Percentiles rank a stretch among this genome's conserved stretches.
phyloP scores from a whole-genome alignment of 2,888 invertebrate genomes.

The Theodoxus fluviatilis region DNA sequence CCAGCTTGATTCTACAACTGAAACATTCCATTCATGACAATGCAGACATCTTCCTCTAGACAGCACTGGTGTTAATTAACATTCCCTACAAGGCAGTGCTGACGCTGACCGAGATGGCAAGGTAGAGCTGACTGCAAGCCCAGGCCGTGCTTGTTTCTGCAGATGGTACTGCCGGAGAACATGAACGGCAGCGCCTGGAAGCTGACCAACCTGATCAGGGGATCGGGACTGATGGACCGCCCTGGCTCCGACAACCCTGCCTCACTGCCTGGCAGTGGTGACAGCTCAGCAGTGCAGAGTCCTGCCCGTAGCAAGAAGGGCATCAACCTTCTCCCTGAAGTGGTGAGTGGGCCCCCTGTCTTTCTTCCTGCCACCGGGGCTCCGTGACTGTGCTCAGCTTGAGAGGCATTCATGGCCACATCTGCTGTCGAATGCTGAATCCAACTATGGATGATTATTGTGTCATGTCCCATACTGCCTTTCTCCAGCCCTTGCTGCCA shows the following conservation, averaged over 20 bases:
- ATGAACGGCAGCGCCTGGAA: slow-evolving; percentile 45
- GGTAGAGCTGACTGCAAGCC: no score
- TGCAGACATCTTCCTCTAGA: no score
- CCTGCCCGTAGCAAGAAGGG: slow-evolving; percentile 67
- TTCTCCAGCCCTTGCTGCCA: no score
- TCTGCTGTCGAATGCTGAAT: no score
- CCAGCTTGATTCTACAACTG: no score
- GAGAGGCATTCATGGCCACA: no score
- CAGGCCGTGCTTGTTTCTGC: slow-evolving; percentile 21
- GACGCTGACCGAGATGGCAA: no score
- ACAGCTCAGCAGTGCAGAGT: slow-evolving; percentile 47
- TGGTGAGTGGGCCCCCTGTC: slow-evolving; percentile 69
- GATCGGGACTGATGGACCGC: slow-evolving; percentile 38
- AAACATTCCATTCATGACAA: no score
- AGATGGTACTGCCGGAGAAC: slow-evolving; percentile 20
- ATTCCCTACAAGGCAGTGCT: no score
- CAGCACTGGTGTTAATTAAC: no score
- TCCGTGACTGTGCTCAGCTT: background rate
- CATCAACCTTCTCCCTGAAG: slow-evolving; percentile 89
- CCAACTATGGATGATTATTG: no score
- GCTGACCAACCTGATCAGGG: slow-evolving; percentile 47
- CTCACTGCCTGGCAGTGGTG: slow-evolving; percentile 55
- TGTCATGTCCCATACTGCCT: no score
- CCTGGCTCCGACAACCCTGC: slow-evolving; percentile 52
- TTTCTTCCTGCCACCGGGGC: background rate